Conservation (phyloP, 1,140 invertebrate species). For the Amyelois transitella region DNA sequence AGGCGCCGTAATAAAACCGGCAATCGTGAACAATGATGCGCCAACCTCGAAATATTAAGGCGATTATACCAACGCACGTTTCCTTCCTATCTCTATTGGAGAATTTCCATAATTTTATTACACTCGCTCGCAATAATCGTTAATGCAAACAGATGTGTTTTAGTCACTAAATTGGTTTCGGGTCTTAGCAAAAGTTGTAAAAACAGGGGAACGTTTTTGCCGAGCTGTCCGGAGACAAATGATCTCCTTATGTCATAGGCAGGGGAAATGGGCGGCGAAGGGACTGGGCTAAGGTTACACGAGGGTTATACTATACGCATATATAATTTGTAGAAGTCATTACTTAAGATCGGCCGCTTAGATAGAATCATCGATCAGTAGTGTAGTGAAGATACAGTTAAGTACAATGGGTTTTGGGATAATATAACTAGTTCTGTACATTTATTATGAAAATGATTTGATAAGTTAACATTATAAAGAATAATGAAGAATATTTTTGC, state of each 20-base stretch:
- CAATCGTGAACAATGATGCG: neutral
- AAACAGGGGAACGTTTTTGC: constrained; percentile 14
- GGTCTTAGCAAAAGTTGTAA: constrained; percentile 10
- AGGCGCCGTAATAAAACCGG: neutral
- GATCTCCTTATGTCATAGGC: constrained; percentile 15
- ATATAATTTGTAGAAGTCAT: neutral
- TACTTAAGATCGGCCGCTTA: neutral
- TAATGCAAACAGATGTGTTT: constrained; percentile 8
- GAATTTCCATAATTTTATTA: neutral
- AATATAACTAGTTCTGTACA: no score
- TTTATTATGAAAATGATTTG: no score
- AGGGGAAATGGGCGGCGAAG: constrained; percentile 9
- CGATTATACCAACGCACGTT: neutral
- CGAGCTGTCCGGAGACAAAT: constrained; percentile 18
- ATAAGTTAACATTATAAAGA: no score
- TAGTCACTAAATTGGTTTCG: constrained; percentile 10
- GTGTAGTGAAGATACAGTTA: no score
- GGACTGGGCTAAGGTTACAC: no score
- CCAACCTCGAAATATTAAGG: neutral
- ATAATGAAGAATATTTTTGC: no score
- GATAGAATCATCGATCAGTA: neutral
- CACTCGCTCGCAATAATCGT: neutral
- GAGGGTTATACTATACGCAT: no score
- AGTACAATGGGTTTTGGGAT: no score
- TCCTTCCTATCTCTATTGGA: neutral